Percentiles rank a stretch among this genome's conserved stretches.
Evolutionary conservation across 2,888 invertebrate species (phyloP).

Genomic region (Pristionchus arcanus): DNA sequence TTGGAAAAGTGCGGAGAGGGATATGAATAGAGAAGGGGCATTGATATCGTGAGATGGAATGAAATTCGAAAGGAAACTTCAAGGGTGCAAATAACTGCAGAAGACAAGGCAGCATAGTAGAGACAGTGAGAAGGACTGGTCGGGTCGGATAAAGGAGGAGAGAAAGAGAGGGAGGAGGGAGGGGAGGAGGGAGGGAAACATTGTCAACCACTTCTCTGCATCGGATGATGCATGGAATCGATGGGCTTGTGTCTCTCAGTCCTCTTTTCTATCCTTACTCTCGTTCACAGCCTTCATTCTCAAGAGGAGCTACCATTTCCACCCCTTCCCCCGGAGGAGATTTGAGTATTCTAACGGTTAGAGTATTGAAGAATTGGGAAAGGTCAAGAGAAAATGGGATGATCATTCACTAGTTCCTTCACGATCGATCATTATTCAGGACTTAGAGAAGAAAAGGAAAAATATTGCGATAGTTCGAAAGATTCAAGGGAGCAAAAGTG

Average conservation of each 20-base stretch:
- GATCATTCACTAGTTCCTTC: no score
- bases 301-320: background rate
- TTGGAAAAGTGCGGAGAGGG: background rate
- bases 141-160: slow-evolving; percentile 21
- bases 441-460: no score
- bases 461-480: no score
- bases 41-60: background rate
- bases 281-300: background rate
- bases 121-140: background rate
- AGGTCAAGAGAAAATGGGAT: background rate
- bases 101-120: background rate
- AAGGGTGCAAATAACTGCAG: background rate
- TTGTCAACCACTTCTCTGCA: slow-evolving; percentile 19
- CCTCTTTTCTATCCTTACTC: slow-evolving; percentile 18
- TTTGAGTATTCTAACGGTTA: background rate
- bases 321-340: background rate
- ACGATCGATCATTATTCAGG: no score
- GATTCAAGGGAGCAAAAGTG: background rate
- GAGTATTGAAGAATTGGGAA: background rate
- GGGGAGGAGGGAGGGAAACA: background rate
- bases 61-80: background rate
- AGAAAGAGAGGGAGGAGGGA: background rate
- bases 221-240: slow-evolving; percentile 44
- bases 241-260: slow-evolving; percentile 42
- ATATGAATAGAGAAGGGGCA: background rate